Conservation (phyloP, 2,113 vertebrate genomes). For the Danio rerio region GRCz12tu NC_133198.1:41384001-41384500, state of each 20-base stretch:
- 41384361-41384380: background rate
- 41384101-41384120: background rate
- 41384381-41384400: conserved; percentile 29
- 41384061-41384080: background rate
- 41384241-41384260: conserved; percentile 11
- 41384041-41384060: background rate
- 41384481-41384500: conserved; percentile 51
- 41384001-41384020: background rate
- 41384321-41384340: background rate
- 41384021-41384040: background rate
- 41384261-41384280: conserved; percentile 5
- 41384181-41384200: conserved; percentile 15
- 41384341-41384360: background rate
- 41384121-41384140: conserved; percentile 9
- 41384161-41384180: background rate
- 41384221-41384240: conserved; percentile 8
- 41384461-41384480: conserved; percentile 37
- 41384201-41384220: conserved; percentile 41
- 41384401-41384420: conserved; percentile 29
- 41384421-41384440: conserved; percentile 51
- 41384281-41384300: conserved; percentile 10
- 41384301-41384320: conserved; percentile 26
- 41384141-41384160: conserved; percentile 25
- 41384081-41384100: background rate
- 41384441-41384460: conserved; percentile 52